Evolutionary conservation across 2,113 vertebrate species (phyloP).

Genomic region (Dissostichus mawsoni): DNA sequence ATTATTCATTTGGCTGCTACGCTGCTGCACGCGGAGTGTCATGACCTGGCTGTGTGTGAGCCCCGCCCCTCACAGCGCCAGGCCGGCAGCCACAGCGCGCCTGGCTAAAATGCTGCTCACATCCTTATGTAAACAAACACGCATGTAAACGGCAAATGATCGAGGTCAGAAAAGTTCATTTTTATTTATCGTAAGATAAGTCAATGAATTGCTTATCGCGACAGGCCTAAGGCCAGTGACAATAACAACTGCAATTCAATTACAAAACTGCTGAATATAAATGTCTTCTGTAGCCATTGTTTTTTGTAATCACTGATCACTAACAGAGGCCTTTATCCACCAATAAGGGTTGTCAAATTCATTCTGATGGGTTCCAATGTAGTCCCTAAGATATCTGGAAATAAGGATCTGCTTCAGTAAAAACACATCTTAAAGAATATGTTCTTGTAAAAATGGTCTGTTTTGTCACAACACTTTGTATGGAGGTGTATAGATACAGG

Average conservation of each 20-base stretch:
- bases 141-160: too few relatives aligned
- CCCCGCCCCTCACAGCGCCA: too few relatives aligned
- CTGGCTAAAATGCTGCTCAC: too few relatives aligned
- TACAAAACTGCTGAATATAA: background rate
- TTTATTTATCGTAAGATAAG: too few relatives aligned
- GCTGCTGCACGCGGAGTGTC: too few relatives aligned
- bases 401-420: background rate
- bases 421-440: slow-evolving; percentile 26
- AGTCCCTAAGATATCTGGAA: slow-evolving; percentile 6
- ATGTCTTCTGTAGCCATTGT: background rate
- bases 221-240: background rate
- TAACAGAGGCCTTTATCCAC: slow-evolving; percentile 5
- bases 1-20: too few relatives aligned
- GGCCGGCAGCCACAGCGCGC: too few relatives aligned
- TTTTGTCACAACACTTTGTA: slow-evolving; percentile 27
- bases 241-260: background rate
- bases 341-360: background rate
- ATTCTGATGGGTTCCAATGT: slow-evolving; percentile 1
- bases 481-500: slow-evolving; percentile 16
- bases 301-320: background rate
- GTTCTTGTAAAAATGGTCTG: slow-evolving; percentile 39
- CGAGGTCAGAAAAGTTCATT: too few relatives aligned
- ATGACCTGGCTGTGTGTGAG: too few relatives aligned
- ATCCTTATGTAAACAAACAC: too few relatives aligned
- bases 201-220: too few relatives aligned